Evolutionary conservation across 2,797 vertebrate genomes (phyloP).

Genomic region (Arrhamphus sclerolepis): DNA sequence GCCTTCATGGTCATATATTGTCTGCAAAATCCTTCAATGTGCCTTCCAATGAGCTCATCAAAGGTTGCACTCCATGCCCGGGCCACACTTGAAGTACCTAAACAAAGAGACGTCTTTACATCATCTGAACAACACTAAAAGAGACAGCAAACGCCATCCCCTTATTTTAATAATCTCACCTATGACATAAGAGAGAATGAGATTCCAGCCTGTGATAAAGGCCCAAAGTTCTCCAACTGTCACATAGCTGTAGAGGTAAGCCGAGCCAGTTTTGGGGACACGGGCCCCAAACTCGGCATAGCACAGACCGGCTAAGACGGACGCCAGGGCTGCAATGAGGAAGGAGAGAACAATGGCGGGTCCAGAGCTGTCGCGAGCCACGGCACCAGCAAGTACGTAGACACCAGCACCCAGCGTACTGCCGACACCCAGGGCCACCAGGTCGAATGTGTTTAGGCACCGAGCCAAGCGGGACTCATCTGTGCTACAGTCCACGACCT

Average conservation of each 20-base stretch:
- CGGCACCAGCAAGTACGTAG: conserved; percentile 92
- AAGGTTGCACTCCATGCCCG: conserved; percentile 95
- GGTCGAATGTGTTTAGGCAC: conserved; percentile 92
- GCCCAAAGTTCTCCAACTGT: conserved; percentile 95
- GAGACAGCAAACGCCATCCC: neutral
- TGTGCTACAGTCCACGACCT: conserved; percentile 86
- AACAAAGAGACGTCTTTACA: neutral
- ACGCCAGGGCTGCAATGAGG: conserved; percentile 91
- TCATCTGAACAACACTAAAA: neutral
- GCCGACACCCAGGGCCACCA: conserved; percentile 94
- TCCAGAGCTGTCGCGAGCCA: conserved; percentile 87
- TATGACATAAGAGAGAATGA: conserved; percentile 96
- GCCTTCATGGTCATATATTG: conserved; percentile 85
- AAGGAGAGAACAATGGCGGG: conserved; percentile 95
- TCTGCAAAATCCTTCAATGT: conserved; percentile 84
- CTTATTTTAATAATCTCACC: conserved; percentile 77
- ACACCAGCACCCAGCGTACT: conserved; percentile 95
- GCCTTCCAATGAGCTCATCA: conserved; percentile 89
- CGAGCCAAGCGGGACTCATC: conserved; percentile 87
- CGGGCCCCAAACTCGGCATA: conserved; percentile 95
- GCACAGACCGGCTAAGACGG: conserved; percentile 93
- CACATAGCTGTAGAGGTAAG: conserved; percentile 96
- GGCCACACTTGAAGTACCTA: conserved; percentile 95
- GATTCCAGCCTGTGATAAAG: conserved; percentile 97
- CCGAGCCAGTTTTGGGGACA: conserved; percentile 93